Conservation (phyloP, 92 coral and sea anemone species). For the Chrysogorgia sp. region DNA sequence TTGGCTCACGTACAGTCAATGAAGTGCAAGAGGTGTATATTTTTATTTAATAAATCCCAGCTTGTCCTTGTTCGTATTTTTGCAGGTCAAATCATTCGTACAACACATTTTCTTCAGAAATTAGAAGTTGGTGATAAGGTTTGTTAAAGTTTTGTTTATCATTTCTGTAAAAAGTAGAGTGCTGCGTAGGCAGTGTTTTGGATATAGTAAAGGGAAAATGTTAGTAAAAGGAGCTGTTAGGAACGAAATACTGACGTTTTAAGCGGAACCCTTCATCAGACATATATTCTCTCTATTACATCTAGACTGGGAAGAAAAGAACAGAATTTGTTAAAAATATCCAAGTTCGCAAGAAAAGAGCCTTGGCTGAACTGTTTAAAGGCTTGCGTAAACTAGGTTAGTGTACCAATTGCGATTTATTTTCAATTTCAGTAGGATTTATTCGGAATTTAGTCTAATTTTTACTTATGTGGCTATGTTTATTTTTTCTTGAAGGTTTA, state of each 20-base stretch:
- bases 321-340: constrained; percentile 79
- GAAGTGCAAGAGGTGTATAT: too few species aligned
- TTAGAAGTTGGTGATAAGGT: constrained; percentile 85
- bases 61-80: background rate
- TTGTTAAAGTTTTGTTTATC: background rate
- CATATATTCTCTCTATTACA: background rate
- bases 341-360: constrained; percentile 83
- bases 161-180: background rate
- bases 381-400: constrained; percentile 75
- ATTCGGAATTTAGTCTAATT: background rate
- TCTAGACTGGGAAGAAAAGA: constrained; percentile 83
- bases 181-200: background rate
- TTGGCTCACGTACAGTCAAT: too few species aligned
- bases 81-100: constrained; percentile 72
- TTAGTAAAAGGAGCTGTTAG: too few species aligned
- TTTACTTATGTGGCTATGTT: background rate
- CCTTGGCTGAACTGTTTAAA: constrained; percentile 89
- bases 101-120: constrained; percentile 74
- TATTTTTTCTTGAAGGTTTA: constrained; percentile 51
- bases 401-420: too few species aligned
- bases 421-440: too few species aligned
- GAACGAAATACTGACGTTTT: too few species aligned
- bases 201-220: too few species aligned
- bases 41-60: background rate
- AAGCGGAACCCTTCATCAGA: too few species aligned